Percentiles rank a stretch among this genome's conserved stretches.
phyloP scores from a whole-genome alignment of 2,888 invertebrate species.

The Eupithecia pulchellata region DNA sequence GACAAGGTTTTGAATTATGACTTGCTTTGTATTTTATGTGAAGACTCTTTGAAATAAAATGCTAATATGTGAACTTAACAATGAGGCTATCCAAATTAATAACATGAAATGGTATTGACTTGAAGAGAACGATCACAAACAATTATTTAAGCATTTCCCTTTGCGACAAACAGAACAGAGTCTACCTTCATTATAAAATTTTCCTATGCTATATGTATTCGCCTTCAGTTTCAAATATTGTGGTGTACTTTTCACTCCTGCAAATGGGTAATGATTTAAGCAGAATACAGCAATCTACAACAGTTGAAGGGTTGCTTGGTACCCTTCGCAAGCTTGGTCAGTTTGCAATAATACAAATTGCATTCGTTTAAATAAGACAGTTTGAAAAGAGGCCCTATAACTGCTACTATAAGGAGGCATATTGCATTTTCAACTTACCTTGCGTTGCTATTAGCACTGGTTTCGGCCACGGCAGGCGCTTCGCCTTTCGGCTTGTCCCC shows the following conservation, averaged over 20 bases:
- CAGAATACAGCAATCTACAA: neutral
- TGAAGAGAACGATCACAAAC: slow-evolving; percentile 39
- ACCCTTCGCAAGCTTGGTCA: no score
- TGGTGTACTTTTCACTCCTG: slow-evolving; percentile 71
- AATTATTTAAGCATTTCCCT: slow-evolving; percentile 54
- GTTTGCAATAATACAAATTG: neutral
- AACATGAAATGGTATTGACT: neutral
- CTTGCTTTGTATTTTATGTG: neutral
- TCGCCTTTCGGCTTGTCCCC: slow-evolving; percentile 85
- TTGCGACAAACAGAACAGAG: slow-evolving; percentile 47
- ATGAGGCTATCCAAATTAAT: neutral
- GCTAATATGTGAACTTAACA: neutral
- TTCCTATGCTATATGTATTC: slow-evolving; percentile 54
- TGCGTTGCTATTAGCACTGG: slow-evolving; percentile 91
- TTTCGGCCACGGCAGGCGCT: slow-evolving; percentile 85
- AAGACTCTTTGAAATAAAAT: neutral
- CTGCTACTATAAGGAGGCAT: neutral
- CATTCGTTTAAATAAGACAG: neutral
- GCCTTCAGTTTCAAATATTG: slow-evolving; percentile 71
- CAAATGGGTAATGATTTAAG: slow-evolving; percentile 54
- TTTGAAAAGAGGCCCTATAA: neutral
- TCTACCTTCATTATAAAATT: slow-evolving; percentile 40
- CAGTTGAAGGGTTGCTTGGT: neutral
- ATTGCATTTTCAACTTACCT: slow-evolving; percentile 68
- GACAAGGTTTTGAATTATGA: neutral